These are phyloP conservation scores for Coccyzus lansbergi DNA, from an alignment of 2,797 vertebrate genomes.

Conservation along the genomic window DNA sequence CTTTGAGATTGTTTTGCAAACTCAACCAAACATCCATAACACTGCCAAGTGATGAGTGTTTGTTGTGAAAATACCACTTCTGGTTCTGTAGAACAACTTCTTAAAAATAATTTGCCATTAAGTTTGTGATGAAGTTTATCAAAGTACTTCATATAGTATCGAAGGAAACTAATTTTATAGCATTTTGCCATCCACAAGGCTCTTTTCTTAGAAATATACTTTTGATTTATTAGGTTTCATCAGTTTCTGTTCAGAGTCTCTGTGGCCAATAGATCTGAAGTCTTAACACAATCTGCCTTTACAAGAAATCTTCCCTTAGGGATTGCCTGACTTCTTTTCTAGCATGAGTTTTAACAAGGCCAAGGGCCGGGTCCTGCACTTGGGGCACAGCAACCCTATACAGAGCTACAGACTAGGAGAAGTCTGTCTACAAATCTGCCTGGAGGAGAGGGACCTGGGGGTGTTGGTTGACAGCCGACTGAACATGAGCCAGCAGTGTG, in stretches of 20 bases:
- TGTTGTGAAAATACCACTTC: background rate
- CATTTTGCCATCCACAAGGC: background rate
- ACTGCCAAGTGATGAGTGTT: accelerated
- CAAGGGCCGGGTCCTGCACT: too few species aligned
- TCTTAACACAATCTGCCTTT: background rate
- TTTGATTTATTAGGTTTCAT: background rate
- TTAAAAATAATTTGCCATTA: background rate
- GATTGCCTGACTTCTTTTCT: background rate
- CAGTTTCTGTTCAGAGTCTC: background rate
- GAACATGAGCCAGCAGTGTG: too few species aligned
- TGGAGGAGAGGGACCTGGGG: too few species aligned
- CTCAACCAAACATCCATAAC: background rate
- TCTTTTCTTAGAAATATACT: background rate
- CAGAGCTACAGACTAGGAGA: too few species aligned
- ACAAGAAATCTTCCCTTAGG: background rate
- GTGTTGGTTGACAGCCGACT: too few species aligned
- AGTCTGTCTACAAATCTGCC: too few species aligned
- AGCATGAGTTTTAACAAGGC: too few species aligned
- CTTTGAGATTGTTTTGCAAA: background rate
- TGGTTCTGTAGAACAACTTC: background rate
- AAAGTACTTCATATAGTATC: background rate
- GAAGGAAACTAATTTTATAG: background rate
- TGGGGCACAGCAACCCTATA: too few species aligned
- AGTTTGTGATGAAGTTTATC: background rate
- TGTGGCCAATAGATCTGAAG: background rate